Base-by-base conservation (phyloP, 2,797 vertebrate species). In the Acridotheres tristis region DNA sequence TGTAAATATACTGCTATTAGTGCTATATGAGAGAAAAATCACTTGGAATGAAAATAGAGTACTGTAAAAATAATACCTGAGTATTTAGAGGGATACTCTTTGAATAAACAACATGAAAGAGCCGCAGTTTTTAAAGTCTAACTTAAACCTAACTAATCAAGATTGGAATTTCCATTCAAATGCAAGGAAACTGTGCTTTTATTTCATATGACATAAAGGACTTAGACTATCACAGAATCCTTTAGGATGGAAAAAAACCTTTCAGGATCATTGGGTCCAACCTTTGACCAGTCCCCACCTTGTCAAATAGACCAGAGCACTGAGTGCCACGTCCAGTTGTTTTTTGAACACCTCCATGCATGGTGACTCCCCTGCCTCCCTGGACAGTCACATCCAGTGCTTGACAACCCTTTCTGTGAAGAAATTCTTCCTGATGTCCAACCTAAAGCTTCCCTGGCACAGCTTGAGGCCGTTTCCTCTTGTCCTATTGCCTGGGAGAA, bases 301-400 rank as follows among this genome's bases (percentile, higher is more conserved):
- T 42, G 25, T 19, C 81, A 23, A 11, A 34, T 6, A 30, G 25
- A n/a, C 36, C 59, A 73, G 59, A 55, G 50, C 42, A 30, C 30
- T 30, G 55, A 51, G 32, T 51, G 55, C 55, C 47, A 26, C 1
- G 1, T 51, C 11, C 0, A 0, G 8, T 26, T 57, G 25, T 57
- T 65, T 57, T 40, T 23, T 54, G 34, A 42, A 8, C 42, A 30
- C 26, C 34, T 77, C 42, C 17, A 10, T 21, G 20, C 6, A 5
- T 48, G 14, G 25, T 40, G 42, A 42, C 10, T 54, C 30, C 42
- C 18, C 7, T 42, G 11, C 53, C 38, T 50, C 34, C 30, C 25
- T 42, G 34, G 30, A 40, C 34, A 30, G 59, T 42, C 30, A 65
- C 25, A 74, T 30, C 36, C 69, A 65, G 17, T 57, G 25, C 13